Conservation (phyloP, 2,888 invertebrate species). For the Ophraella communa region DNA sequence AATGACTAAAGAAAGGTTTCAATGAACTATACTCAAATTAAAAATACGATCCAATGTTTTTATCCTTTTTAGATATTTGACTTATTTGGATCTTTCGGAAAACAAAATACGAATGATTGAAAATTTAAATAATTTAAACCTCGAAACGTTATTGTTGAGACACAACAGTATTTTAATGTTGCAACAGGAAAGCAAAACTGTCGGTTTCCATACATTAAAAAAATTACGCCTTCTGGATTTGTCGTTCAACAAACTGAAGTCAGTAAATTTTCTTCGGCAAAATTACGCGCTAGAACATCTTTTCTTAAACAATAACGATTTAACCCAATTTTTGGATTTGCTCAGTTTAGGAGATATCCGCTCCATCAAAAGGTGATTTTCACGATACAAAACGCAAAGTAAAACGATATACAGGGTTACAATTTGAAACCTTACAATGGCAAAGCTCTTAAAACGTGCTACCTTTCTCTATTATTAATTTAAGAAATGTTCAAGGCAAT, state of each 20-base stretch:
- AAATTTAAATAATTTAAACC: slow-evolving; percentile 63
- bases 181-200: slow-evolving; percentile 54
- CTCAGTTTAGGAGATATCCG: slow-evolving; percentile 51
- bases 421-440: no score
- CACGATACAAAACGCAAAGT: no score
- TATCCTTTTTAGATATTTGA: slow-evolving; percentile 62
- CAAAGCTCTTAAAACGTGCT: no score
- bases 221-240: slow-evolving; percentile 64
- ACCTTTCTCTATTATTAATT: no score
- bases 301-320: slow-evolving; percentile 53
- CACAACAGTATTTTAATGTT: slow-evolving; percentile 44
- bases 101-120: slow-evolving; percentile 66
- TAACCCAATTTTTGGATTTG: slow-evolving; percentile 54
- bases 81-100: slow-evolving; percentile 66
- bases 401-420: no score
- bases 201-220: slow-evolving; percentile 63
- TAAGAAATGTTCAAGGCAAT: no score
- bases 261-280: slow-evolving; percentile 63
- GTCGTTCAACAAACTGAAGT: slow-evolving; percentile 63
- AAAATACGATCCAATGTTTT: no score
- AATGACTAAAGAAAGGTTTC: no score
- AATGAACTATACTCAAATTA: no score
- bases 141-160: slow-evolving; percentile 53
- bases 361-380: slow-evolving; percentile 47
- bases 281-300: slow-evolving; percentile 53